Evolutionary conservation across 2,888 invertebrate species (phyloP).

Genomic region (Acanthosepion pharaonis): DNA sequence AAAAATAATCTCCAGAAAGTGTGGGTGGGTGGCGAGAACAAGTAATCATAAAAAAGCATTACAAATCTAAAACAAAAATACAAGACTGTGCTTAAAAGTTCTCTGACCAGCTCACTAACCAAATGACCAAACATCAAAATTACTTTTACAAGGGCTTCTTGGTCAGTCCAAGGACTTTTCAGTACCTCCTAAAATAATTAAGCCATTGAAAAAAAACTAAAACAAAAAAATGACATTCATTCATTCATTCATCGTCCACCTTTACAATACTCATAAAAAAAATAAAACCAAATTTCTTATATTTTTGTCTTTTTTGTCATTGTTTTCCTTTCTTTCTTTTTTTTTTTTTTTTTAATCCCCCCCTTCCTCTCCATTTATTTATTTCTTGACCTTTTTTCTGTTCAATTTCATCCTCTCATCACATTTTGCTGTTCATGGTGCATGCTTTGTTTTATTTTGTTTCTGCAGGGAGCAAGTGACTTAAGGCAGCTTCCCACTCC

Average conservation of each 20-base stretch:
- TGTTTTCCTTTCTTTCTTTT: neutral
- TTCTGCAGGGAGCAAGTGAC: constrained; percentile 66
- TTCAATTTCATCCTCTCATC: neutral
- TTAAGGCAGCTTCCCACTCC: constrained; percentile 60
- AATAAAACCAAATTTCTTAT: neutral
- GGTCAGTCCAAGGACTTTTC: too few relatives aligned
- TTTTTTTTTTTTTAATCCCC: neutral
- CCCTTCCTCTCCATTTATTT: neutral
- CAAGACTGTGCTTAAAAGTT: too few relatives aligned
- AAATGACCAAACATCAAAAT: too few relatives aligned
- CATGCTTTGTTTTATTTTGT: constrained; percentile 56
- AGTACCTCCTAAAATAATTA: too few relatives aligned
- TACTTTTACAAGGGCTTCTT: too few relatives aligned
- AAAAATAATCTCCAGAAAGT: too few relatives aligned
- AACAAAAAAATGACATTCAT: too few relatives aligned
- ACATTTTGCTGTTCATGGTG: constrained; percentile 49
- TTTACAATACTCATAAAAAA: neutral
- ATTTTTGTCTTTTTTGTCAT: neutral
- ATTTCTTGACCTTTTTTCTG: neutral
- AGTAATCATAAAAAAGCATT: too few relatives aligned
- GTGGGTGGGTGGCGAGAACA: too few relatives aligned
- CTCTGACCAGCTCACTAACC: too few relatives aligned
- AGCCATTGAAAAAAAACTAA: too few relatives aligned
- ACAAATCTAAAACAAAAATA: too few relatives aligned
- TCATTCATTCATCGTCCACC: neutral